Conservation (phyloP, 2,797 vertebrate species). For the Gymnoscopelus braueri region DNA sequence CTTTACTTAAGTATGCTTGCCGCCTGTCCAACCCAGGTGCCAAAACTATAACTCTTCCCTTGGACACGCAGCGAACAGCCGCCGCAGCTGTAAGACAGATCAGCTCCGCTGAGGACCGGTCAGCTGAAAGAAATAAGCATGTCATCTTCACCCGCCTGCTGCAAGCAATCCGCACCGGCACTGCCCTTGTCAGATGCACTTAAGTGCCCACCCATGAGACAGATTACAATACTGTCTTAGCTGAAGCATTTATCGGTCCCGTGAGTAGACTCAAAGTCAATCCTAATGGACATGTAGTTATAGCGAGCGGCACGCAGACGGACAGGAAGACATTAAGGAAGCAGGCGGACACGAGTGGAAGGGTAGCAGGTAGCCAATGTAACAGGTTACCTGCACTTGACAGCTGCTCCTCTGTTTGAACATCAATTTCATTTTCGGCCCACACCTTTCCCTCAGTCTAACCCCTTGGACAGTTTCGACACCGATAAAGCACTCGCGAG, state of each 20-base stretch:
- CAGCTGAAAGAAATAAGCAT: slow-evolving; percentile 49
- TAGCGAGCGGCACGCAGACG: slow-evolving; percentile 19
- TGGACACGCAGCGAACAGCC: slow-evolving; percentile 31
- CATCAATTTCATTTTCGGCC: slow-evolving; percentile 74
- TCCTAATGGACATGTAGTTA: slow-evolving; percentile 32
- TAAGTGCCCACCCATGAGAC: slow-evolving; percentile 69
- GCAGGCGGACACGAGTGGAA: slow-evolving; percentile 6
- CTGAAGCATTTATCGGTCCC: slow-evolving; percentile 70
- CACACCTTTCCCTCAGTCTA: slow-evolving; percentile 50
- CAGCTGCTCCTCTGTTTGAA: slow-evolving; percentile 72
- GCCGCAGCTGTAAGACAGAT: slow-evolving; percentile 68
- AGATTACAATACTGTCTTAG: slow-evolving; percentile 70
- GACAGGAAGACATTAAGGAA: not conserved
- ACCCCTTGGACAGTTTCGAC: slow-evolving; percentile 73
- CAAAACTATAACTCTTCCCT: slow-evolving; percentile 64
- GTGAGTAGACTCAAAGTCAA: slow-evolving; percentile 65
- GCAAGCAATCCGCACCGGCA: slow-evolving; percentile 59
- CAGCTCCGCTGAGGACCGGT: slow-evolving; percentile 20
- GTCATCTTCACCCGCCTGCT: slow-evolving; percentile 75
- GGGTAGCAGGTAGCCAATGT: slow-evolving; percentile 48
- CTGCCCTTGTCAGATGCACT: slow-evolving; percentile 64
- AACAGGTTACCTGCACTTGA: slow-evolving; percentile 47
- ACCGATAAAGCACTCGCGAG: slow-evolving; percentile 58
- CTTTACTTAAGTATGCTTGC: slow-evolving; percentile 65
- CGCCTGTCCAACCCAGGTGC: slow-evolving; percentile 56